These are phyloP conservation scores for Chiloscyllium plagiosum DNA, from an alignment of 2,113 vertebrate species.

Conservation along the genomic window DNA sequence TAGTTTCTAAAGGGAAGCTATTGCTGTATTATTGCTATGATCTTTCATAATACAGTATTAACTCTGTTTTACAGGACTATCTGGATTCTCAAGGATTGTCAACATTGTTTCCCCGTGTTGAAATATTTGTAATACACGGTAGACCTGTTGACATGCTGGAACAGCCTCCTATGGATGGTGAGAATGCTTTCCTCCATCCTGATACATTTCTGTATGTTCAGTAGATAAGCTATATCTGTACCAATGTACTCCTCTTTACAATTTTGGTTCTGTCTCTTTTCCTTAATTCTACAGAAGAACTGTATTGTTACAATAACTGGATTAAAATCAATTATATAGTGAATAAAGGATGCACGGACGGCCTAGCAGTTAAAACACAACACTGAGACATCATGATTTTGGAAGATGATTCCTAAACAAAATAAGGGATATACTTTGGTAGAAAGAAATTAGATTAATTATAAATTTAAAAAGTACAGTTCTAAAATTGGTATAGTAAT, in stretches of 20 bases:
- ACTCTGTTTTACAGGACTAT: conserved; percentile 56
- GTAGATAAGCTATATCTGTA: neutral
- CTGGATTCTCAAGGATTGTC: conserved; percentile 65
- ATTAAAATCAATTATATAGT: neutral
- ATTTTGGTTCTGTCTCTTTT: neutral
- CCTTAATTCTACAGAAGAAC: neutral
- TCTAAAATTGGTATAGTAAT: neutral
- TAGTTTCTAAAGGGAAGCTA: neutral
- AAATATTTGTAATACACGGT: conserved; percentile 69
- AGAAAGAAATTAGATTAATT: neutral
- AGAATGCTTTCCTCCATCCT: conserved; percentile 34
- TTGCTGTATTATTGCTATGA: neutral
- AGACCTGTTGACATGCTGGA: conserved; percentile 70
- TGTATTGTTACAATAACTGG: neutral
- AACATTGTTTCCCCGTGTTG: conserved; percentile 64
- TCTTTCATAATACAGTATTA: neutral
- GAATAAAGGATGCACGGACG: neutral
- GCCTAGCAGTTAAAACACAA: neutral
- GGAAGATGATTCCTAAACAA: neutral
- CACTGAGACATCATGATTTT: neutral
- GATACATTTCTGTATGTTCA: neutral
- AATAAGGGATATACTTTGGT: neutral
- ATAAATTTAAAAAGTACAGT: neutral
- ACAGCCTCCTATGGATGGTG: conserved; percentile 63
- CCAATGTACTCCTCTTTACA: neutral